Percentiles rank a stretch among this genome's conserved stretches.
Evolutionary conservation across 2,888 invertebrate genomes (phyloP).

Genomic region (Hirtodrosophila cameraria): DNA sequence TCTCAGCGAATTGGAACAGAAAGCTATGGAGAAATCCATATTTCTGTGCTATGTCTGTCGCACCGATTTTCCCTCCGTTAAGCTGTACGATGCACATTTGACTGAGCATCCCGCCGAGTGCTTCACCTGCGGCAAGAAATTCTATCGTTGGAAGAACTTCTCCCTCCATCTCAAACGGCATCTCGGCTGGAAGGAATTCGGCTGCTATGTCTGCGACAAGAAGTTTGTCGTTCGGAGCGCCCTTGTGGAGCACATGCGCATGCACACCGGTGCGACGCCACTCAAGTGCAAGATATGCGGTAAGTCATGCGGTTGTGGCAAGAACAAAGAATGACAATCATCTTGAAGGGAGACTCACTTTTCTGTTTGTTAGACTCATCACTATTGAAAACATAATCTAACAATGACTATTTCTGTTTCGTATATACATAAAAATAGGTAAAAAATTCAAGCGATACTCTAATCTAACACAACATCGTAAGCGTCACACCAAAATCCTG

Average conservation of each 20-base stretch:
- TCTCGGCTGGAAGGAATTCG: constrained; percentile 89
- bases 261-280: constrained; percentile 92
- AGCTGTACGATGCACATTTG: constrained; percentile 89
- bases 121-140: constrained; percentile 91
- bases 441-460: constrained; percentile 92
- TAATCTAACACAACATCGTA: constrained; percentile 93
- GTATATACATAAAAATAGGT: constrained; percentile 59
- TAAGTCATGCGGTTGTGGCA: no score
- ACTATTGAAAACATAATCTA: background rate
- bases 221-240: constrained; percentile 93
- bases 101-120: constrained; percentile 93
- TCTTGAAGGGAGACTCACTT: no score
- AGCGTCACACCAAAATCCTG: constrained; percentile 90
- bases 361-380: no score
- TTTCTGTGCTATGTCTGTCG: constrained; percentile 87
- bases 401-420: background rate
- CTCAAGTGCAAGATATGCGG: constrained; percentile 92
- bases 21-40: constrained; percentile 82
- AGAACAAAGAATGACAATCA: no score
- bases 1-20: constrained; percentile 81
- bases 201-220: constrained; percentile 92
- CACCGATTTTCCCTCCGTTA: constrained; percentile 88
- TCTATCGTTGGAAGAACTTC: constrained; percentile 89
- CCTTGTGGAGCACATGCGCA: constrained; percentile 91
- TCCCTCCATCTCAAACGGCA: constrained; percentile 92